phyloP scores from a whole-genome alignment of 1,140 invertebrate genomes.

The Yoshiicerus persimilis region DNA sequence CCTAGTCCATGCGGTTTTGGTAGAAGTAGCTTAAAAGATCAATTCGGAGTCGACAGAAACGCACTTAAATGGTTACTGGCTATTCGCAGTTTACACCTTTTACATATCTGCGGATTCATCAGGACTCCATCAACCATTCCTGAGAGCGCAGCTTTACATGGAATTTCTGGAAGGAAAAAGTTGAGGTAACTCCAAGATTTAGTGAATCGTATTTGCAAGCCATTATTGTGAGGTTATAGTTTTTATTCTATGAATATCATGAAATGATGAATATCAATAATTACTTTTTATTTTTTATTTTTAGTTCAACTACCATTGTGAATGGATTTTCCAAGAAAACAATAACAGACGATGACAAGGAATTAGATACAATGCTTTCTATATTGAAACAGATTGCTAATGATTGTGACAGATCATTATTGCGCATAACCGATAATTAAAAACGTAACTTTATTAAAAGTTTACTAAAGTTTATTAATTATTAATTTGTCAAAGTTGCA shows the following conservation, averaged over 20 bases:
- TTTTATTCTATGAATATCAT: no score
- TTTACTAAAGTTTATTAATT: no score
- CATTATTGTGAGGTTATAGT: not conserved
- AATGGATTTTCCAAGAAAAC: not conserved
- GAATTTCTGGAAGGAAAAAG: not conserved
- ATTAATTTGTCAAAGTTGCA: no score
- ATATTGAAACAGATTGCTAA: not conserved
- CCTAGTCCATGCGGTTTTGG: not conserved
- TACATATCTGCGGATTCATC: not conserved
- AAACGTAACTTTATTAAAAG: not conserved
- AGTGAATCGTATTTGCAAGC: no score
- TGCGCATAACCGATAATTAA: not conserved
- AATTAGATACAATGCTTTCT: not conserved
- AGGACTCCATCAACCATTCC: not conserved
- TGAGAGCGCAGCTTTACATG: not conserved
- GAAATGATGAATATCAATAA: no score
- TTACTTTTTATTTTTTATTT: not conserved
- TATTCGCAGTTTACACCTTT: not conserved
- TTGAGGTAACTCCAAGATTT: no score
- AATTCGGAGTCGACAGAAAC: not conserved
- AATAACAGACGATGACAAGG: not conserved
- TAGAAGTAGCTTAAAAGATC: not conserved
- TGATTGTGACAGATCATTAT: not conserved
- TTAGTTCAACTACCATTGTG: not conserved
- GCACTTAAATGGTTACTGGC: not conserved